Evolutionary conservation across 2,113 vertebrate species (phyloP), one percentile per base, ranked within the genome.

Genomic region (Phaethornis superciliosus): DNA sequence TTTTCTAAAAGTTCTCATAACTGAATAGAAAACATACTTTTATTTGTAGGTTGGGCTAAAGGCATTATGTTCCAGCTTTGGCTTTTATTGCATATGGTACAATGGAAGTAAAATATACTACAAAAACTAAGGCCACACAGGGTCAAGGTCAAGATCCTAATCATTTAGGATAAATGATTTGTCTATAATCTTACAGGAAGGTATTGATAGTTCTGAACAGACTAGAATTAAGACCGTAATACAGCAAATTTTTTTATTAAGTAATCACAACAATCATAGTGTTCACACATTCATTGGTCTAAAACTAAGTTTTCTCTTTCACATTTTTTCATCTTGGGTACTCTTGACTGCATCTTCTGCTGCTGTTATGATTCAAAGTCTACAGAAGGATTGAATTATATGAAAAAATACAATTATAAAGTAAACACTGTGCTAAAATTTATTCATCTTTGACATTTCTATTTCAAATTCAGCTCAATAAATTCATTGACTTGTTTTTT

Each of bases 391-490:
- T 80, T 94, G 40, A 93, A 90, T 78, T 92, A 26, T 23, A 24
- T 74, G 28, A 92, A 86, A 91, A 95, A 94, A 89, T 70, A 35
- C 10, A 95, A 89, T 88, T 94, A 88, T 88, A 90, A 90, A 92
- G 81, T 79, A 95, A 93, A 96, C 42, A 69, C 26, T n/a, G 14
- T 27, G 19, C 47, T 95, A 68, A 88, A 90, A 90, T 95, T 81
- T 95, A 95, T 92, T 90, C 20, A 49, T 89, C 86, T 90, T 93
- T 93, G 86, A 93, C 77, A 94, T 93, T 93, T 96, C 54, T 92
- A 46, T 94, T 95, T 93, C 85, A 92, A 40, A 82, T 81, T 81
- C 78, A 86, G 60, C 75, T 93, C 80, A 84, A 75, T 88, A 85
- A 84, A 90, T 90, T 64, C 93, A 95, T 92, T 77, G 81, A 71